Conservation (phyloP, 2,888 invertebrate species). For the Pyrrhosoma nymphula region DNA sequence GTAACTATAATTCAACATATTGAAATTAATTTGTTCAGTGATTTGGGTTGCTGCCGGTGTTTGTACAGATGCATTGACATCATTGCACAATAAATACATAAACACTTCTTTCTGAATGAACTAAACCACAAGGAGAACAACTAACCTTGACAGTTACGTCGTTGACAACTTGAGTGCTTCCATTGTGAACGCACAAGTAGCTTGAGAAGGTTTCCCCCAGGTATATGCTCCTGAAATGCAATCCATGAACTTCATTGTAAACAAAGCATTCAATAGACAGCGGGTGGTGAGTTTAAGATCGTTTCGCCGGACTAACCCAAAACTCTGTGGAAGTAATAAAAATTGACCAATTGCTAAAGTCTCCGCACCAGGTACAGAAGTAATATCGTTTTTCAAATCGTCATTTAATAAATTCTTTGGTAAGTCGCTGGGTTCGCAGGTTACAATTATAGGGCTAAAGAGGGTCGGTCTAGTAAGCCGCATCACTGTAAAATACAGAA, state of each 20-base stretch:
- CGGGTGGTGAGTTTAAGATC: background rate
- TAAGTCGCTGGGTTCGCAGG: constrained; percentile 91
- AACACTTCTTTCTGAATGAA: too few species aligned
- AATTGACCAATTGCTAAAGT: constrained; percentile 93
- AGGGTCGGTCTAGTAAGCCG: constrained; percentile 95
- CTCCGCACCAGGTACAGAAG: constrained; percentile 90
- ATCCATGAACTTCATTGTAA: constrained; percentile 9
- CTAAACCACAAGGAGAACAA: constrained; percentile 36
- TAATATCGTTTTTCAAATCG: constrained; percentile 89
- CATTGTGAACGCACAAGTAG: constrained; percentile 98
- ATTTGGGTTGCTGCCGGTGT: too few species aligned
- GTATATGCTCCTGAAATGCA: constrained; percentile 89
- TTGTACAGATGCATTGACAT: too few species aligned
- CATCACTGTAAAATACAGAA: constrained; percentile 85
- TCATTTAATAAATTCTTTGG: constrained; percentile 90
- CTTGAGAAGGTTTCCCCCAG: constrained; percentile 99
- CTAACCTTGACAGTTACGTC: constrained; percentile 90
- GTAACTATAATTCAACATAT: too few species aligned
- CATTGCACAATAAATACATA: too few species aligned
- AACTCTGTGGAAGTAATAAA: constrained; percentile 95
- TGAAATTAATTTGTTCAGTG: too few species aligned
- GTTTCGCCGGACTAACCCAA: constrained; percentile 84
- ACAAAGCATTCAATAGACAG: background rate
- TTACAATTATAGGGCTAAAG: constrained; percentile 89
- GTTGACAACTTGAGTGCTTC: constrained; percentile 90